Evolutionary conservation across 2,797 vertebrate species (phyloP).

Genomic region (Meriones psammophilus): DNA sequence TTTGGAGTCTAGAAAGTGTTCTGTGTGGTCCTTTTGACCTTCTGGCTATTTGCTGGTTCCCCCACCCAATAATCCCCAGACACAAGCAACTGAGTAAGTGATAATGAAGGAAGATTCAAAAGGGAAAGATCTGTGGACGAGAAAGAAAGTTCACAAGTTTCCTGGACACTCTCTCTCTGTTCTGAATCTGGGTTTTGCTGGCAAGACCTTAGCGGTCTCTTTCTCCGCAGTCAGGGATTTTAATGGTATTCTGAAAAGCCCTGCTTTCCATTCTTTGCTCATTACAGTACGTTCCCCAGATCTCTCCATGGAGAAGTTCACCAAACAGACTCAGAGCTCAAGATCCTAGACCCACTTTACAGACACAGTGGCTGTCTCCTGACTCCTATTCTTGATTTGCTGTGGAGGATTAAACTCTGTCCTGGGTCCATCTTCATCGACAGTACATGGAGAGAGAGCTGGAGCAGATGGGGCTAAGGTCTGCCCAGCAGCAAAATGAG

Average conservation of each 20-base stretch:
- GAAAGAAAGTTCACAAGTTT: slow-evolving; percentile 65
- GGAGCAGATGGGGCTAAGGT: background rate
- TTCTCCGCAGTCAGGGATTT: slow-evolving; percentile 77
- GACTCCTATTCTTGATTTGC: background rate
- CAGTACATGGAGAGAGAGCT: background rate
- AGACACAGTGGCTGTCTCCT: slow-evolving; percentile 46
- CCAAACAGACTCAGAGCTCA: background rate
- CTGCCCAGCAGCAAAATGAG: background rate
- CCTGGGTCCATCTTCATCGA: background rate
- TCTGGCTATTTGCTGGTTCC: background rate
- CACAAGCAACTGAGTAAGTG: slow-evolving; percentile 56
- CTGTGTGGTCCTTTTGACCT: background rate
- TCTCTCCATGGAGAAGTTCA: slow-evolving; percentile 4
- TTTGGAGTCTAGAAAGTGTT: background rate
- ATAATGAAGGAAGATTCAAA: slow-evolving; percentile 45
- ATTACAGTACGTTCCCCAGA: slow-evolving; percentile 47
- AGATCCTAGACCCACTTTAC: background rate
- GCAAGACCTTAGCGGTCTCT: slow-evolving; percentile 43
- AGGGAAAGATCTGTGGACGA: slow-evolving; percentile 53
- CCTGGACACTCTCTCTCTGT: slow-evolving; percentile 67
- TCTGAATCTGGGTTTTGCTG: slow-evolving; percentile 73
- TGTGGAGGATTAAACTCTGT: background rate
- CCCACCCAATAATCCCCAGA: background rate
- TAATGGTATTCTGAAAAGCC: slow-evolving; percentile 64
- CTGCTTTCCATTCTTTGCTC: slow-evolving; percentile 55